These are phyloP conservation scores for Erebia palarica DNA, from an alignment of 2,888 invertebrate genomes.

Conservation along the genomic window DNA sequence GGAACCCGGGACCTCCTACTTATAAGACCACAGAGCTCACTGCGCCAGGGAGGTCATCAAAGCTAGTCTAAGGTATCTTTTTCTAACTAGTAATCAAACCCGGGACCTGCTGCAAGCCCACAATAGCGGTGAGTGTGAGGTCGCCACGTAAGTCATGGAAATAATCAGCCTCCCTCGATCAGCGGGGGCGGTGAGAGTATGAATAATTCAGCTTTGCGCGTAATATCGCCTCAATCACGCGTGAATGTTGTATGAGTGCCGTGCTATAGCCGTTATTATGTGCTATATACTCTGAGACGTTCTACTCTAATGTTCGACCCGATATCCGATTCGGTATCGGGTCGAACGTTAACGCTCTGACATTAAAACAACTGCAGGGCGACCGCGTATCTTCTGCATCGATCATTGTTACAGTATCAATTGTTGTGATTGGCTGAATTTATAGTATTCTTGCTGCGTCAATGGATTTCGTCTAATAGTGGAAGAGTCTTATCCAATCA, in stretches of 20 bases:
- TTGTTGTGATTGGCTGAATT: too few relatives aligned
- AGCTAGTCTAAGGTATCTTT: background rate
- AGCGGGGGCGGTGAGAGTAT: background rate
- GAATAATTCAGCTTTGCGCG: constrained; percentile 11
- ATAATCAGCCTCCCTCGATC: constrained; percentile 5
- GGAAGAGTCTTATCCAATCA: too few relatives aligned
- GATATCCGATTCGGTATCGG: background rate
- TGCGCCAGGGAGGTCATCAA: background rate
- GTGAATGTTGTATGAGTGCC: constrained; percentile 1
- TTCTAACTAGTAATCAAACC: too few relatives aligned
- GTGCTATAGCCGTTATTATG: background rate
- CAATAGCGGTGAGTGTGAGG: too few relatives aligned
- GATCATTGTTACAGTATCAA: too few relatives aligned
- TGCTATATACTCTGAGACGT: background rate
- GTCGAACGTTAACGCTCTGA: background rate
- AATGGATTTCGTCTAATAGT: too few relatives aligned
- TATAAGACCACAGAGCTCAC: too few relatives aligned
- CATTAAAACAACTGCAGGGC: too few relatives aligned
- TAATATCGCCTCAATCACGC: background rate
- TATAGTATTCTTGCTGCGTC: too few relatives aligned
- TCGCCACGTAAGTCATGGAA: background rate
- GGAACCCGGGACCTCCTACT: background rate
- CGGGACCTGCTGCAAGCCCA: too few relatives aligned
- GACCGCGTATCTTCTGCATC: too few relatives aligned
- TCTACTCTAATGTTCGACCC: background rate